Evolutionary conservation across 2,113 vertebrate species (phyloP).

Genomic region (Micromys minutus): DNA sequence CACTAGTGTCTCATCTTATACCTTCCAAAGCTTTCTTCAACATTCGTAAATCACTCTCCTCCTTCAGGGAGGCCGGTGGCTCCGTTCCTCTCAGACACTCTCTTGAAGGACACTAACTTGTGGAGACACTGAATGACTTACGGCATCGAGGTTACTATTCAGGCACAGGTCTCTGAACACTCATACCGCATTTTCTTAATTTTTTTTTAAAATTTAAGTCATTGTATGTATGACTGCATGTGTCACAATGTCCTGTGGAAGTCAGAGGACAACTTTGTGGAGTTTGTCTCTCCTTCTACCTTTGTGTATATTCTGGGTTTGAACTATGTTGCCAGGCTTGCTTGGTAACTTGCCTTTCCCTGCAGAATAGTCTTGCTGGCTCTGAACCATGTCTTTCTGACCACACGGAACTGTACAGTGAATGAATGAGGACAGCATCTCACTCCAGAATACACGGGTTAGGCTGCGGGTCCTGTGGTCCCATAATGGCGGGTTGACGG

Average conservation of each 20-base stretch:
- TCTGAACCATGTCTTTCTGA: neutral
- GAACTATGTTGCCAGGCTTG: neutral
- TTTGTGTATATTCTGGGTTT: neutral
- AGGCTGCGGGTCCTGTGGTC: neutral
- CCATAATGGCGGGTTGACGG: neutral
- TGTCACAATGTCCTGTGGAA: neutral
- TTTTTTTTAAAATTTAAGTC: neutral
- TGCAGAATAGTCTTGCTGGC: neutral
- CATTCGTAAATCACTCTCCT: neutral
- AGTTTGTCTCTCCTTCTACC: neutral
- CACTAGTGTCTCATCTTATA: neutral
- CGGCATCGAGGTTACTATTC: neutral
- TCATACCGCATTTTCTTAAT: neutral
- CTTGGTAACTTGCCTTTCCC: neutral
- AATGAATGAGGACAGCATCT: neutral
- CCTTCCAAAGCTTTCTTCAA: constrained; percentile 59
- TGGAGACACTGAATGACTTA: neutral
- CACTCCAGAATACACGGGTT: neutral
- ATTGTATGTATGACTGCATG: neutral
- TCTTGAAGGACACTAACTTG: neutral
- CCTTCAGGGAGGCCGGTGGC: neutral
- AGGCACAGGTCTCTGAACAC: neutral
- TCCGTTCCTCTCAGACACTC: neutral
- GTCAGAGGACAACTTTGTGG: neutral
- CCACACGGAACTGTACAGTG: neutral